Percentiles rank a stretch among this genome's conserved stretches.
These are phyloP conservation scores for Philereme vetulata DNA, from an alignment of 2,888 invertebrate species.

Conservation along the genomic window DNA sequence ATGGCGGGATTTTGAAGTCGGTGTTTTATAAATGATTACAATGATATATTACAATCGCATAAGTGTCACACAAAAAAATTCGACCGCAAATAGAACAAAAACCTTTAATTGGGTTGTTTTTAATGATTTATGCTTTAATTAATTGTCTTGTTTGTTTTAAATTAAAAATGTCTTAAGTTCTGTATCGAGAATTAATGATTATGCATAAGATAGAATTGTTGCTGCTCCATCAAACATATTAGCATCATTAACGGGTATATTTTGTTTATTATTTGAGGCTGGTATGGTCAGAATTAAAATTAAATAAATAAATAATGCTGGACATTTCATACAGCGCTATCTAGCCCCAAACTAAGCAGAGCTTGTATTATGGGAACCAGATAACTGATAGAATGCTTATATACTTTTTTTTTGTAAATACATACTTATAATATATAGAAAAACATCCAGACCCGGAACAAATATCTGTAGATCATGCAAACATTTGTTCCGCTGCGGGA, in stretches of 20 bases:
- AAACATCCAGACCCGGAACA: too few relatives aligned
- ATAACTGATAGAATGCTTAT: too few relatives aligned
- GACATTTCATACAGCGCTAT: too few relatives aligned
- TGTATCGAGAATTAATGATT: neutral
- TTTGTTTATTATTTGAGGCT: neutral
- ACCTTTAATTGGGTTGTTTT: neutral
- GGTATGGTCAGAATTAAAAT: neutral
- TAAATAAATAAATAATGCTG: too few relatives aligned
- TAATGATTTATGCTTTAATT: constrained; percentile 4
- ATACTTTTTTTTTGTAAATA: too few relatives aligned
- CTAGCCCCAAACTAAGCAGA: too few relatives aligned
- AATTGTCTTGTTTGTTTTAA: neutral
- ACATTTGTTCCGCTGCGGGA: too few relatives aligned
- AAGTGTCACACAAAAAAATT: constrained; percentile 19
- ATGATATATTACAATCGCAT: constrained; percentile 14
- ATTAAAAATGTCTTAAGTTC: neutral
- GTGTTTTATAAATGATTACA: constrained; percentile 23
- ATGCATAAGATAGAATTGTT: neutral
- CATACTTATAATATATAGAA: too few relatives aligned
- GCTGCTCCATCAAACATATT: neutral
- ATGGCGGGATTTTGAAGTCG: constrained; percentile 32
- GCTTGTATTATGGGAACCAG: too few relatives aligned
- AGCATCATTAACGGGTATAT: neutral
- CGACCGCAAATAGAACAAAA: constrained; percentile 17
- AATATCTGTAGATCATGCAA: too few relatives aligned